Base-by-base conservation (phyloP, 1,140 invertebrate genomes). In the Brachystomella parvula region DNA sequence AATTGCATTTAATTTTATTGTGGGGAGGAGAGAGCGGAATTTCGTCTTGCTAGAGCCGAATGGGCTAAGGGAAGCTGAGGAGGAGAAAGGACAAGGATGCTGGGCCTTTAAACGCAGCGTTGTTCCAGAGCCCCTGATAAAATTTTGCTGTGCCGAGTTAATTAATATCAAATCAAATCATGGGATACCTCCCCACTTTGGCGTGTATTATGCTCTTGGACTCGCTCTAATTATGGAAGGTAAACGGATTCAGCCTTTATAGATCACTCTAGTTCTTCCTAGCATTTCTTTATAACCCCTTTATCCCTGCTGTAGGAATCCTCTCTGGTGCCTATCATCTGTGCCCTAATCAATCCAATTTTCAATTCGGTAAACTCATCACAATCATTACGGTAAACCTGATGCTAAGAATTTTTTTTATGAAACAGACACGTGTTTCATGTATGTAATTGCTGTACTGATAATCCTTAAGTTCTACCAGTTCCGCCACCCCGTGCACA, bases 161-260 rank as follows among this genome's bases (percentile, higher is more conserved):
- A 59, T 70, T 56, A n/a, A 63, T 29, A 59, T 24, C 39, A 49
- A 60, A 59, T 47, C 31, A 53, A 60, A 62, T 24, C 59, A 64
- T 35, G 92, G 92, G n/a, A 89, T 94, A 69, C 91, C 92, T 2
- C 89, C 90, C 75, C 90, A 94, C 78, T 91, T 86, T 78, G 92
- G 92, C 0, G 78, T 94, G 29, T 89, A 90, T 77, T 94, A 93
- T 79, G 87, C 90, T 2, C 89, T 94, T 86, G 92, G 90, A 0
- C 79, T 86, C 61, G 89, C 90, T 0, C 79, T 95, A 0, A 85
- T 89, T n/a, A 91, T 92, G 86, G 91, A 94, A 81, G 92, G n/a
- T n/a, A n/a, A n/a, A n/a, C n/a, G n/a, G 91, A 0, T 66, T 60
- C 28, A 9, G 39, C 19, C 58, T 3, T 15, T 60, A 17, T 28